A percentile compares a stretch with the other conserved stretches of the same genome.
Conservation (phyloP, 2,888 invertebrate species). For the Tenthredo distinguenda region DNA sequence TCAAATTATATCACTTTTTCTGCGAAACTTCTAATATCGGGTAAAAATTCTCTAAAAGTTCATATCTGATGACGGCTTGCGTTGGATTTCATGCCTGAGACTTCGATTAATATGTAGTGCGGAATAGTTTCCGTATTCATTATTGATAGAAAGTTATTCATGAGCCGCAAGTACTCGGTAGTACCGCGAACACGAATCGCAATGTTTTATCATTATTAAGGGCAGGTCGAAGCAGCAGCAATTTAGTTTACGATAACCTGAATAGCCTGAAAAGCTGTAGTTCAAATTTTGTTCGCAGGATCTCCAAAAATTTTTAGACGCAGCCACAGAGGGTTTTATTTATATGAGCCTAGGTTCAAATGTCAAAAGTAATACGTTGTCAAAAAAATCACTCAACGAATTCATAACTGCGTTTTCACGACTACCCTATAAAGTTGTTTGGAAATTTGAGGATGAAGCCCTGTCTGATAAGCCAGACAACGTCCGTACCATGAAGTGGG, state of each 20-base stretch:
- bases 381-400: conserved; percentile 72
- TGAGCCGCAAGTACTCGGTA: no score
- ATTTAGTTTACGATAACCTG: no score
- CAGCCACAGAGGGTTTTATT: conserved; percentile 77
- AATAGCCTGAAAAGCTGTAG: no score
- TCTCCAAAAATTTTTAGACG: conserved; percentile 76
- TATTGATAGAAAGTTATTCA: no score
- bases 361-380: conserved; percentile 77
- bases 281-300: not conserved
- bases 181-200: no score
- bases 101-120: no score
- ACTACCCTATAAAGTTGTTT: conserved; percentile 77
- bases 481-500: conserved; percentile 78
- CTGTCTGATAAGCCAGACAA: conserved; percentile 75
- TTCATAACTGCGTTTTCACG: conserved; percentile 77
- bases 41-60: not conserved
- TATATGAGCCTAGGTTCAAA: conserved; percentile 80
- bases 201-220: no score
- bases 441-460: conserved; percentile 79
- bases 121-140: no score
- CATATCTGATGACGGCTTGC: no score
- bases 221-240: no score
- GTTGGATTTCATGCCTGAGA: no score
- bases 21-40: not conserved
- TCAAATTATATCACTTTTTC: not conserved